Percentiles rank a stretch among this genome's conserved stretches.
These are phyloP conservation scores for Hestina assimilis DNA, from an alignment of 1,140 invertebrate species.

Conservation along the genomic window DNA sequence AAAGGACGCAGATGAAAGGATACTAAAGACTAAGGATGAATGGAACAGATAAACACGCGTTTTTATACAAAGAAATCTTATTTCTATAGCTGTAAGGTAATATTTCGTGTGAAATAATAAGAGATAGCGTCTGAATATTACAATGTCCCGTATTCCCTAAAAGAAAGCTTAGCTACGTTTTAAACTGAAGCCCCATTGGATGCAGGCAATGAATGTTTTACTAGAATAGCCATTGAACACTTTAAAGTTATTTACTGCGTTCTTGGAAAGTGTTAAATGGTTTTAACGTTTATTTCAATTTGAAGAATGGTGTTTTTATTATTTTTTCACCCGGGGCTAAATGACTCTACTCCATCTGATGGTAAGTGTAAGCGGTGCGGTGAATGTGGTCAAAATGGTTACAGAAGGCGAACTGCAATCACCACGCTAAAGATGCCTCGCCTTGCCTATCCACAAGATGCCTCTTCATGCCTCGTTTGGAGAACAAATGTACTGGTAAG, in stretches of 20 bases:
- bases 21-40: constrained; percentile 11
- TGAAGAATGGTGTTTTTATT: too few relatives aligned
- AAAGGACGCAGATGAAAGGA: constrained; percentile 30
- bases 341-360: too few relatives aligned
- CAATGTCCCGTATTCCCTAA: constrained; percentile 18
- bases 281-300: neutral
- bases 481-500: too few relatives aligned
- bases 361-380: too few relatives aligned
- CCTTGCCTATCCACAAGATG: too few relatives aligned
- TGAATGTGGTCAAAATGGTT: too few relatives aligned
- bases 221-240: neutral
- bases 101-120: neutral
- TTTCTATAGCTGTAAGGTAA: neutral
- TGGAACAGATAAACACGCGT: neutral
- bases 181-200: constrained; percentile 1
- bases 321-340: too few relatives aligned
- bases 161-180: constrained; percentile 15
- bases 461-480: too few relatives aligned
- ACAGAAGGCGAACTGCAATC: too few relatives aligned
- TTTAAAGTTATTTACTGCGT: neutral
- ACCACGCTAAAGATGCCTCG: too few relatives aligned
- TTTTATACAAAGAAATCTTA: constrained; percentile 7
- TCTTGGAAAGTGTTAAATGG: neutral
- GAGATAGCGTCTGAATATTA: constrained; percentile 18
- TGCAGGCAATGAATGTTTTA: neutral